Base-by-base conservation (phyloP, 1,140 invertebrate species). In the Tribolium madens region DNA sequence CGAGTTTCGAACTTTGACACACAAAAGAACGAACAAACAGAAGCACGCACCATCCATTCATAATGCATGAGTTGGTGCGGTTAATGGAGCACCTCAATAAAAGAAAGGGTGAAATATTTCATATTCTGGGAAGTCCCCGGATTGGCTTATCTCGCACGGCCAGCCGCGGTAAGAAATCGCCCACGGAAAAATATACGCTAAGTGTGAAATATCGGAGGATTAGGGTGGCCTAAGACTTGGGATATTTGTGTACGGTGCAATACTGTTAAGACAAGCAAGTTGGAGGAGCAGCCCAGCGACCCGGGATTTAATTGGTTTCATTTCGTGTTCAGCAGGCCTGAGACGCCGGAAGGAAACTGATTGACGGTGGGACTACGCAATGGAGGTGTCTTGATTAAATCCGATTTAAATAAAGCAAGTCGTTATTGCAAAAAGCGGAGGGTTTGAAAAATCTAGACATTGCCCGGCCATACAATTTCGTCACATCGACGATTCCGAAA, bases 121-220 rank as follows among this genome's bases (percentile, higher is more conserved):
- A 79, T 81, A 82, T 79, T 60, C 77, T 52, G 4, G 71, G 76
- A 42, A 75, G 21, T 70, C 64, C 76, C 50, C 33, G 75, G 77
- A 80, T 79, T 79, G 81, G 82, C 83, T 84, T 84, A 84, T 84
- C 83, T 84, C 70, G 48, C 14, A 47, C 78, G 74, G 36, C 79
- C 83, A 84, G 83, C 79, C 76, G 74, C 76, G 33, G 31, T 79
- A 82, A 82, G 82, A 82, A 82, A 82, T 82, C 77, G 81, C 64
- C 76, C 33, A 60, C 64, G 64, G 10, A 76, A 77, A 73, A 72
- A 60, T 78, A 73, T 76, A 76, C 73, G 14, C 76, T 79, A n/a
- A 77, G 52, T 77, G 76, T 79, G 76, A 75, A 79, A 79, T 75
- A 79, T 79, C 21, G 13, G 53, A 17, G 53, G 53, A 71, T 76